phyloP scores from a whole-genome alignment of 2,113 vertebrate species.

The Oncorhynchus mykiss region DNA sequence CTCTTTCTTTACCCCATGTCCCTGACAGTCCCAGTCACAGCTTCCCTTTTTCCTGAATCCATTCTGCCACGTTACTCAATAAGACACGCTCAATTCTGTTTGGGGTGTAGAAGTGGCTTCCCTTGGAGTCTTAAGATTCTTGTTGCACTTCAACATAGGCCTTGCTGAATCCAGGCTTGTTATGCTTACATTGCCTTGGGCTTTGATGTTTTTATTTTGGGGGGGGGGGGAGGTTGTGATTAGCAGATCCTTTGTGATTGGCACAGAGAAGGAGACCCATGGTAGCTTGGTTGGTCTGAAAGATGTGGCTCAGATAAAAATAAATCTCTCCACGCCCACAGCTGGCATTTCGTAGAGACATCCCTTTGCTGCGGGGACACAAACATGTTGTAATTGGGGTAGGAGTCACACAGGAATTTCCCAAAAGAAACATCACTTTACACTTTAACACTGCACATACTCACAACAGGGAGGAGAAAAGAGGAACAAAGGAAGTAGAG shows the following conservation, averaged over 20 bases:
- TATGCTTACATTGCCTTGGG: too few species aligned
- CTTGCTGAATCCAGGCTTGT: too few species aligned
- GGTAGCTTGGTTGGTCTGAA: constrained; percentile 5
- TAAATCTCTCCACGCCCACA: constrained; percentile 26
- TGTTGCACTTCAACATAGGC: too few species aligned
- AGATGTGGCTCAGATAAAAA: constrained; percentile 16
- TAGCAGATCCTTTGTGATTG: not conserved
- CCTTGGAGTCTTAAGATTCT: too few species aligned
- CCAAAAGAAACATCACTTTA: not conserved
- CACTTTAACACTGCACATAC: constrained; percentile 8
- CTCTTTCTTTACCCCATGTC: not conserved
- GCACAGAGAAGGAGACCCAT: constrained; percentile 16
- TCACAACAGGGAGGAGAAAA: not conserved
- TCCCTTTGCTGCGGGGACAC: constrained; percentile 18
- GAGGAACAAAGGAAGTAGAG: not conserved
- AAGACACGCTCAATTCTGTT: too few species aligned
- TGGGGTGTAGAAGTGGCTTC: too few species aligned
- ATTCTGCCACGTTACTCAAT: too few species aligned
- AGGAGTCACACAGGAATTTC: constrained; percentile 3
- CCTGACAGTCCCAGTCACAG: not conserved
- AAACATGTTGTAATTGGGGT: constrained; percentile 8
- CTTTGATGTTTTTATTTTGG: too few species aligned
- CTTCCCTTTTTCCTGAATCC: not conserved
- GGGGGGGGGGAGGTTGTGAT: too few species aligned
- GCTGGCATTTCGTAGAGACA: constrained; percentile 23